These are phyloP conservation scores for Aspiorhynchus laticeps DNA, from an alignment of 2,113 vertebrate genomes.

Conservation along the genomic window DNA sequence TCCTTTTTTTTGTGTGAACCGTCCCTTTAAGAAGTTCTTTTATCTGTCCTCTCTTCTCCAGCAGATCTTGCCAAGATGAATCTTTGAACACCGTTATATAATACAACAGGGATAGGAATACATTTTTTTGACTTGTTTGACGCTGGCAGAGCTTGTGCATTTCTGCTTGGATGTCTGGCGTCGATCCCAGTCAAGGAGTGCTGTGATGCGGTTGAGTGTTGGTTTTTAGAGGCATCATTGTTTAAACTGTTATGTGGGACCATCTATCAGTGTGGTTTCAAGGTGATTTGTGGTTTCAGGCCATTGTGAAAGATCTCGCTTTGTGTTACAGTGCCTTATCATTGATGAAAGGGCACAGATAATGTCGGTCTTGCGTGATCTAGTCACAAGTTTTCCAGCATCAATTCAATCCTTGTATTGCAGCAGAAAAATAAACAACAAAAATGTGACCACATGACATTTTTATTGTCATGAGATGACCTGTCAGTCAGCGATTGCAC, in stretches of 20 bases:
- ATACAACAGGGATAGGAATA: neutral
- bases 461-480: neutral
- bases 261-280: constrained; percentile 40
- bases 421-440: neutral
- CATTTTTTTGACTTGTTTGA: neutral
- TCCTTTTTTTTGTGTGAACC: neutral
- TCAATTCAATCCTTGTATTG: constrained; percentile 15
- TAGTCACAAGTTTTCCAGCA: constrained; percentile 27
- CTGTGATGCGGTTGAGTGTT: constrained; percentile 61
- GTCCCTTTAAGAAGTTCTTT: neutral
- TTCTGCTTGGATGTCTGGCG: constrained; percentile 68
- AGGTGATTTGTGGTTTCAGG: constrained; percentile 17
- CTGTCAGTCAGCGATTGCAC: neutral
- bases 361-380: neutral
- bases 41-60: neutral
- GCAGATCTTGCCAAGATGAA: neutral
- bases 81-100: constrained; percentile 5
- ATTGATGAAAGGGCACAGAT: neutral
- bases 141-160: constrained; percentile 44
- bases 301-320: constrained; percentile 17
- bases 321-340: neutral
- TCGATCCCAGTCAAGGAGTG: constrained; percentile 63
- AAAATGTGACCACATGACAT: neutral
- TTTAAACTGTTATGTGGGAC: constrained; percentile 48
- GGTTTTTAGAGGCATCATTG: constrained; percentile 65